Percentiles rank a stretch among this genome's conserved stretches.
Evolutionary conservation across 1,140 invertebrate species (phyloP).

Genomic region (Homarus americanus): DNA sequence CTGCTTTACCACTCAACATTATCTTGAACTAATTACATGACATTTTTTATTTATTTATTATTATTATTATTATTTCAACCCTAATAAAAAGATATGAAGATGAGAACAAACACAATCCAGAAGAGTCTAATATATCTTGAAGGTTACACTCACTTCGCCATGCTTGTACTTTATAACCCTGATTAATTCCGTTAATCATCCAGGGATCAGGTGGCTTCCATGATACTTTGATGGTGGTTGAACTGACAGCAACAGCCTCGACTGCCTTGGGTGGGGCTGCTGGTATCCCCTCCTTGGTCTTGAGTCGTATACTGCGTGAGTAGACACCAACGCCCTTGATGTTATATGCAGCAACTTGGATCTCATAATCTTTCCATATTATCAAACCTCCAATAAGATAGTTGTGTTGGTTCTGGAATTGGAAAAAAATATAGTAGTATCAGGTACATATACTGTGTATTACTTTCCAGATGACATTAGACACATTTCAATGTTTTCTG

Average conservation of each 20-base stretch:
- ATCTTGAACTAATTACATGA: too few species aligned
- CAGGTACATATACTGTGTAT: too few species aligned
- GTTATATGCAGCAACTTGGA: constrained; percentile 98
- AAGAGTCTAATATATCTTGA: background rate
- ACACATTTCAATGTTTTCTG: too few species aligned
- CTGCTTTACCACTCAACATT: too few species aligned
- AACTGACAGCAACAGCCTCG: constrained; percentile 88
- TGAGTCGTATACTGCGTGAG: constrained; percentile 75
- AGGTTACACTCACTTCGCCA: constrained; percentile 82
- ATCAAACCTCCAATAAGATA: constrained; percentile 96
- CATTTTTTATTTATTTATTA: too few species aligned
- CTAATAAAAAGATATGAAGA: too few species aligned
- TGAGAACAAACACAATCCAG: background rate
- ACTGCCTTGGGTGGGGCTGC: constrained; percentile 93
- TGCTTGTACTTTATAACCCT: constrained; percentile 97
- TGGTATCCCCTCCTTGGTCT: constrained; percentile 82
- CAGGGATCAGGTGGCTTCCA: constrained; percentile 97
- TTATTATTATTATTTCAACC: too few species aligned
- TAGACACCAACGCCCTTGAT: constrained; percentile 96
- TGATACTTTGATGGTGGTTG: constrained; percentile 89
- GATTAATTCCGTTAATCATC: constrained; percentile 99
- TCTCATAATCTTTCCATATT: constrained; percentile 98
- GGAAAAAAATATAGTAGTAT: background rate
- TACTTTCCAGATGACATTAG: too few species aligned
- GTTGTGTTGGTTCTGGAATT: constrained; percentile 87